Base-by-base conservation (phyloP, 1,140 invertebrate genomes). In the Battus philenor region DNA sequence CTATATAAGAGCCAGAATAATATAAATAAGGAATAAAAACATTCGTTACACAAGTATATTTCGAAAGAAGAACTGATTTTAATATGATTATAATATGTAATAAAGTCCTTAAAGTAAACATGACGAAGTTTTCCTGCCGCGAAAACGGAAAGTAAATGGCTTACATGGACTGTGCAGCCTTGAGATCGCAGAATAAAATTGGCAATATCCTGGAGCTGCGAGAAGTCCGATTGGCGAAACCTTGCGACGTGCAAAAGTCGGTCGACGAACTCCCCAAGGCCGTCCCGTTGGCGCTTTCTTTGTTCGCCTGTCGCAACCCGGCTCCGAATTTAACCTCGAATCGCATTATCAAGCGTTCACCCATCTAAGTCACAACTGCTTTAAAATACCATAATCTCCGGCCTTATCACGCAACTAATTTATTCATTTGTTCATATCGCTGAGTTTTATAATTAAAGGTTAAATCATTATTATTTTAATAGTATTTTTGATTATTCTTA, bases 151-250 rank as follows among this genome's bases (percentile, higher is more conserved):
- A 80, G 77, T 83, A 81, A 81, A 60, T 74, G 75, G 73, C 55
- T 59, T 51, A 58, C 59, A 27, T 45, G 64, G 65, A 57, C 53
- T 55, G 54, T 32, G 47, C 60, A 81, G 77, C 80, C 77, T 84
- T 84, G 80, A 78, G 71, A 69, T 67, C 64, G 46, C 59, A 73
- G 68, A 77, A 64, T 63, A 60, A 68, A 68, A 81, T 85, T 85
- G 80, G 74, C 78, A 85, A 85, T 85, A 85, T 85, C 80, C 81
- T 85, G 78, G 78, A 81, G 76, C 64, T 53, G n/a, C 68, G 69
- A 79, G 78, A 77, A 77, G 80, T 71, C 67, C 69, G 81, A 70
- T 70, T 85, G 80, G 81, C 77, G 76, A 85, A 85, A 85, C 81
- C 80, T 85, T 85, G 80, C 70, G 75, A 80, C 76, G 76, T 55